phyloP scores from a whole-genome alignment of 1,140 invertebrate species.

The Drosophila ercepeae region DNA sequence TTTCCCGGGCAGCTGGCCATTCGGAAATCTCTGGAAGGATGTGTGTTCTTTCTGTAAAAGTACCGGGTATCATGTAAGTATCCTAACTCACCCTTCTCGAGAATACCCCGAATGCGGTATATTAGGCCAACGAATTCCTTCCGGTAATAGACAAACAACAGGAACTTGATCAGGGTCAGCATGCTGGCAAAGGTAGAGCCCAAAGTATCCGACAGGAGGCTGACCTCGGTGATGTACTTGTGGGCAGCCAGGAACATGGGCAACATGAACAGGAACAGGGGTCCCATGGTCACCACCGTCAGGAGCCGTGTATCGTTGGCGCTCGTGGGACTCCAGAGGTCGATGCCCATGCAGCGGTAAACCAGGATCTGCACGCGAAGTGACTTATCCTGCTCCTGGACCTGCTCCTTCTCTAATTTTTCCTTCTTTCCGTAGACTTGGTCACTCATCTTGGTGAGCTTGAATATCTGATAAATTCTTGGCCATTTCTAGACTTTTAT shows the following conservation, averaged over 20 bases:
- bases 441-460: constrained; percentile 12
- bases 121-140: constrained; percentile 51
- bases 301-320: constrained; percentile 39
- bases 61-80: background rate
- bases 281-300: constrained; percentile 27
- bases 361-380: constrained; percentile 54
- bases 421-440: background rate
- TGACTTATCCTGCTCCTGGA: constrained; percentile 25
- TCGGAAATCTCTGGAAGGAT: constrained; percentile 32
- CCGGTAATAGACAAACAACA: constrained; percentile 53
- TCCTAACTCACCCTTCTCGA: constrained; percentile 44
- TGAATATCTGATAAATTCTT: background rate
- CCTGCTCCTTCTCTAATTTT: background rate
- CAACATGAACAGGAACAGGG: constrained; percentile 23
- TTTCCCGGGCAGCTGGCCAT: constrained; percentile 27
- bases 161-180: constrained; percentile 51
- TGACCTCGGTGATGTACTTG: constrained; percentile 53
- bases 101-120: constrained; percentile 47
- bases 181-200: constrained; percentile 48
- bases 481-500: constrained; percentile 12
- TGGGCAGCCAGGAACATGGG: constrained; percentile 44
- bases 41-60: background rate
- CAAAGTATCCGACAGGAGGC: constrained; percentile 56
- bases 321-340: constrained; percentile 33
- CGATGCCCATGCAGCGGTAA: constrained; percentile 56